Conservation (phyloP, 2,888 invertebrate genomes). For the Seladonia tumulorum region DNA sequence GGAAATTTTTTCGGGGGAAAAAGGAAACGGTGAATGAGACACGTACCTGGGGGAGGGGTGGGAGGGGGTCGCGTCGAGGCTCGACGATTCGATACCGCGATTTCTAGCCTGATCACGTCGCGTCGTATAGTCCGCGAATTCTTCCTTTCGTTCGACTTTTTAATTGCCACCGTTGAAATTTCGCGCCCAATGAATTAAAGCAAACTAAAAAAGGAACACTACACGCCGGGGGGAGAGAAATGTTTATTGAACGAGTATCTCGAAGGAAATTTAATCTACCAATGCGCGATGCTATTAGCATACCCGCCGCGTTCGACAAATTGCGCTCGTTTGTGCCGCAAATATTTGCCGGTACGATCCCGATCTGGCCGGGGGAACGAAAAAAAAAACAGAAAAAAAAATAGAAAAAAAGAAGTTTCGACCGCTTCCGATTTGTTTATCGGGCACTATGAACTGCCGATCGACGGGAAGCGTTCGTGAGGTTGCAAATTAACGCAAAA, state of each 20-base stretch:
- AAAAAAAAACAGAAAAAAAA: background rate
- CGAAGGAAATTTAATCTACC: conserved; percentile 52
- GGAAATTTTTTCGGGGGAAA: conserved; percentile 22
- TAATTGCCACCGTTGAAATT: conserved; percentile 24
- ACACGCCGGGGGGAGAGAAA: conserved; percentile 26
- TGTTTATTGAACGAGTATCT: conserved; percentile 25
- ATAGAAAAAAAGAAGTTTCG: background rate
- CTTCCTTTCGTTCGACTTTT: conserved; percentile 24
- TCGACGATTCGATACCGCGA: conserved; percentile 30
- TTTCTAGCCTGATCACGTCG: conserved; percentile 8
- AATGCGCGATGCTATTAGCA: conserved; percentile 44
- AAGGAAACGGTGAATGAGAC: conserved; percentile 14
- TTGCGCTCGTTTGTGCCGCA: conserved; percentile 26
- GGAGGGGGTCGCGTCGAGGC: conserved; percentile 16
- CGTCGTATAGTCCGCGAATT: conserved; percentile 3
- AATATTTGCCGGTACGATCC: conserved; percentile 19
- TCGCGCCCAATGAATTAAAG: background rate
- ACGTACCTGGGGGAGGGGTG: conserved; percentile 34
- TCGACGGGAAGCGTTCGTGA: conserved; percentile 11
- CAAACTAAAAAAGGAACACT: background rate
- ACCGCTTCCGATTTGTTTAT: background rate
- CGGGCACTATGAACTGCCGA: conserved; percentile 8
- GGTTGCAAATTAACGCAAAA: conserved; percentile 2
- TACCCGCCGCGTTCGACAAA: conserved; percentile 6
- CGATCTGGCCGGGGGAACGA: background rate